Conservation (phyloP, 1,140 invertebrate genomes). For the Proales similis region DNA sequence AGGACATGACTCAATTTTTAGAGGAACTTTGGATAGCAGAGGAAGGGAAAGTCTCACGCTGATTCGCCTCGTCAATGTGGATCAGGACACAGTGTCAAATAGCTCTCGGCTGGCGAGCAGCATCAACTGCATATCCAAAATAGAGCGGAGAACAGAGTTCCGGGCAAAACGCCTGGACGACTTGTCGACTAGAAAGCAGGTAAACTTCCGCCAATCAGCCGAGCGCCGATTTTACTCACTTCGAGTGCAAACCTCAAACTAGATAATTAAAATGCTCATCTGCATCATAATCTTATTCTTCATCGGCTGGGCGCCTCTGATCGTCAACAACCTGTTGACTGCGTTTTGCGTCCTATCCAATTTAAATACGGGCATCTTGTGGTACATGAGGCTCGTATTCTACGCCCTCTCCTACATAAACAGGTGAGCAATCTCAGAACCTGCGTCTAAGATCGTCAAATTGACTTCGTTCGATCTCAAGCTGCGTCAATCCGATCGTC, state of each 20-base stretch:
- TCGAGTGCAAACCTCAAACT: conserved; percentile 21
- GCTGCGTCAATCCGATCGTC: conserved; percentile 69
- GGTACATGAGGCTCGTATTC: conserved; percentile 61
- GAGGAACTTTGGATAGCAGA: background rate
- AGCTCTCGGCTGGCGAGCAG: background rate
- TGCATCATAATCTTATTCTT: conserved; percentile 64
- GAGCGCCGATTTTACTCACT: background rate
- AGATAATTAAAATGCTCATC: conserved; percentile 67
- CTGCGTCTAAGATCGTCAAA: conserved; percentile 39
- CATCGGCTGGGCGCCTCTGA: conserved; percentile 62
- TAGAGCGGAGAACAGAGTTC: background rate
- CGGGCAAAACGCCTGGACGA: conserved; percentile 23
- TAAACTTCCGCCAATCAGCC: too few relatives aligned
- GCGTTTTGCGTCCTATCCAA: conserved; percentile 58
- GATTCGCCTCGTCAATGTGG: background rate
- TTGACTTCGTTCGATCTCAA: conserved; percentile 48
- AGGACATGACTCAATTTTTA: background rate
- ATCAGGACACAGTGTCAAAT: conserved; percentile 1
- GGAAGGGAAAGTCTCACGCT: background rate
- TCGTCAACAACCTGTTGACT: conserved; percentile 62
- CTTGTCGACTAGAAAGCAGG: conserved; percentile 21
- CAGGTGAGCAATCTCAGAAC: conserved; percentile 52
- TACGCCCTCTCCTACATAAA: conserved; percentile 64
- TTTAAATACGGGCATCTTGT: conserved; percentile 56
- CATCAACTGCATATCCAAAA: too few relatives aligned